Conservation (phyloP, 2,113 vertebrate genomes). For the Vulpes lagopus region DNA sequence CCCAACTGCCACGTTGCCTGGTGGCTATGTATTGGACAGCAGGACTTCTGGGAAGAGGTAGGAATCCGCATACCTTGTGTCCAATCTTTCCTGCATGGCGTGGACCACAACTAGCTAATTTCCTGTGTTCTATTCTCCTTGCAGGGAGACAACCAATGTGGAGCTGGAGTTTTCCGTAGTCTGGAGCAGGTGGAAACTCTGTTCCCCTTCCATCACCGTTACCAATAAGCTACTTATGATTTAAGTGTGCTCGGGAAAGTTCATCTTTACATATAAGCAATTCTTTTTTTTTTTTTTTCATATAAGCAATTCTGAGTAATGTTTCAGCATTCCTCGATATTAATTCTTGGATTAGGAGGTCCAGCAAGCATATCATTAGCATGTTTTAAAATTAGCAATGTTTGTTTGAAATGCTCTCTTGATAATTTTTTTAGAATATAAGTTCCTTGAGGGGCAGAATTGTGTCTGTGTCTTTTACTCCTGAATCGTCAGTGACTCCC, state of each 20-base stretch:
- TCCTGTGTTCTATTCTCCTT: not conserved
- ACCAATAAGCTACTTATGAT: not conserved
- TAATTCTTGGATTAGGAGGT: not conserved
- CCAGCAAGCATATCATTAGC: not conserved
- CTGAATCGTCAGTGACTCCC: not conserved
- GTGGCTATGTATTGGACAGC: not conserved
- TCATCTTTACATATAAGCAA: not conserved
- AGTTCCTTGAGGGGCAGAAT: not conserved
- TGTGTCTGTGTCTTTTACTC: not conserved
- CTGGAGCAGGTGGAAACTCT: not conserved
- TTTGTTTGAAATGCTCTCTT: not conserved
- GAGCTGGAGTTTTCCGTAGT: not conserved
- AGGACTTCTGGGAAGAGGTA: not conserved
- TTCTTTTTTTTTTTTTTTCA: too few relatives aligned
- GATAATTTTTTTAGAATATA: not conserved
- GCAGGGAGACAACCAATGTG: not conserved
- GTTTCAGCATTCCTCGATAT: not conserved
- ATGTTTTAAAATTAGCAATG: not conserved
- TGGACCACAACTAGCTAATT: not conserved
- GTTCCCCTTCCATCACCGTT: too few relatives aligned
- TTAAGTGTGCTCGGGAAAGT: not conserved
- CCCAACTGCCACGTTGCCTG: accelerated
- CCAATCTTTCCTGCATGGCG: not conserved
- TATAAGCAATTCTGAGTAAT: not conserved
- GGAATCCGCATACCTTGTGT: too few relatives aligned